These are phyloP conservation scores for Meloe dianella DNA, from an alignment of 2,888 invertebrate genomes.

Conservation along the genomic window DNA sequence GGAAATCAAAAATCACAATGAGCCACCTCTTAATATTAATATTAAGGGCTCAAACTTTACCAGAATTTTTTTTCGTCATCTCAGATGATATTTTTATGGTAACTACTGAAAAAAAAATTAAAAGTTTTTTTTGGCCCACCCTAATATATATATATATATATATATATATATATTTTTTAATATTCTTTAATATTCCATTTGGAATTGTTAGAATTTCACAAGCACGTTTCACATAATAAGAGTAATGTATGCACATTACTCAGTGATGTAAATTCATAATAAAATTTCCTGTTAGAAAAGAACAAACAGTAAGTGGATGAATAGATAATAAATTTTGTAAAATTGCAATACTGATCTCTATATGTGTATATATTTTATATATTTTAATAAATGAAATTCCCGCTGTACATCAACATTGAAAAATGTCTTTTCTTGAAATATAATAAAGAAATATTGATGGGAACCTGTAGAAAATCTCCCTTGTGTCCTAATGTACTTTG, in stretches of 20 bases:
- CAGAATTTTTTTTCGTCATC: no score
- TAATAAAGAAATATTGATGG: constrained; percentile 14
- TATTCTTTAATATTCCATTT: background rate
- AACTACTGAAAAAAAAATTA: no score
- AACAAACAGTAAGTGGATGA: constrained; percentile 31
- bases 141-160: no score
- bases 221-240: constrained; percentile 28
- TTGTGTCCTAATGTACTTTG: constrained; percentile 40
- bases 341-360: background rate
- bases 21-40: no score
- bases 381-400: background rate
- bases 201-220: constrained; percentile 22
- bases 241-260: constrained; percentile 36
- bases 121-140: no score
- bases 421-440: background rate
- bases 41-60: no score
- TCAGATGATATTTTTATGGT: no score
- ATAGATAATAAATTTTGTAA: constrained; percentile 38
- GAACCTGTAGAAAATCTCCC: constrained; percentile 33
- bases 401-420: background rate
- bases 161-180: no score
- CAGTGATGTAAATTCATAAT: constrained; percentile 39
- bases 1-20: no score
- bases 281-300: constrained; percentile 36
- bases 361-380: background rate